phyloP scores from a whole-genome alignment of 1,140 invertebrate species.

The Listronotus bonariensis region DNA sequence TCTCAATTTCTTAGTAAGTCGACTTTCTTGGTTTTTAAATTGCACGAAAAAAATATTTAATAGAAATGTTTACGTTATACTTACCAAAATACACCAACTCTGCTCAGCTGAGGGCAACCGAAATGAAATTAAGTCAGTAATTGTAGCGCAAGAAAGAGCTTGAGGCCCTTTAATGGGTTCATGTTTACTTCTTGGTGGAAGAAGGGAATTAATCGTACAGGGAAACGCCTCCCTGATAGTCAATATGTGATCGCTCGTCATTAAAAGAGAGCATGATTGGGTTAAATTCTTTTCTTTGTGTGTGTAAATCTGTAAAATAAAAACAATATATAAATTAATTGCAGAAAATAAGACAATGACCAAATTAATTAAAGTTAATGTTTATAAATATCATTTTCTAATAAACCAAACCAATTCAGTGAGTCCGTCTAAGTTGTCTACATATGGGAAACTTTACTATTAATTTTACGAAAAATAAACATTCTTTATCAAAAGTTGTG shows the following conservation, averaged over 20 bases:
- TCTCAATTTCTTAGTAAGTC: too few species aligned
- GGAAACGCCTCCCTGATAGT: conserved; percentile 71
- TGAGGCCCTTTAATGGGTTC: conserved; percentile 58
- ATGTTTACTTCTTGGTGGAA: conserved; percentile 40
- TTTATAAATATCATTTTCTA: too few species aligned
- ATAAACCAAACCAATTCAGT: too few species aligned
- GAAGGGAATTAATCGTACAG: conserved; percentile 45
- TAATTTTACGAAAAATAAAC: too few species aligned
- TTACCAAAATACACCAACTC: conserved; percentile 74
- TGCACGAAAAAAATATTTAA: too few species aligned
- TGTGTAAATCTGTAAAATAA: conserved; percentile 46
- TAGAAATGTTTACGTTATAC: conserved; percentile 24
- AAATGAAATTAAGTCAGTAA: conserved; percentile 67
- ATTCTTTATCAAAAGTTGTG: too few species aligned
- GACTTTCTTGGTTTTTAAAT: too few species aligned
- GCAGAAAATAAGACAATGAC: too few species aligned
- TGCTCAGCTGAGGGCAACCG: conserved; percentile 65
- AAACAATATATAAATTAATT: conserved; percentile 18
- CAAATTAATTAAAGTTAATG: too few species aligned
- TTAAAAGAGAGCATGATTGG: conserved; percentile 68
- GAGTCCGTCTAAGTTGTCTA: too few species aligned
- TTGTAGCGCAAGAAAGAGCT: conserved; percentile 67
- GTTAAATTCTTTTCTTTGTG: conserved; percentile 60
- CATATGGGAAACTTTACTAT: too few species aligned
- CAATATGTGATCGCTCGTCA: conserved; percentile 70